Percentiles rank a stretch among this genome's conserved stretches.
Evolutionary conservation across 2,888 invertebrate species (phyloP).

Genomic region (Geotrupes spiniger): DNA sequence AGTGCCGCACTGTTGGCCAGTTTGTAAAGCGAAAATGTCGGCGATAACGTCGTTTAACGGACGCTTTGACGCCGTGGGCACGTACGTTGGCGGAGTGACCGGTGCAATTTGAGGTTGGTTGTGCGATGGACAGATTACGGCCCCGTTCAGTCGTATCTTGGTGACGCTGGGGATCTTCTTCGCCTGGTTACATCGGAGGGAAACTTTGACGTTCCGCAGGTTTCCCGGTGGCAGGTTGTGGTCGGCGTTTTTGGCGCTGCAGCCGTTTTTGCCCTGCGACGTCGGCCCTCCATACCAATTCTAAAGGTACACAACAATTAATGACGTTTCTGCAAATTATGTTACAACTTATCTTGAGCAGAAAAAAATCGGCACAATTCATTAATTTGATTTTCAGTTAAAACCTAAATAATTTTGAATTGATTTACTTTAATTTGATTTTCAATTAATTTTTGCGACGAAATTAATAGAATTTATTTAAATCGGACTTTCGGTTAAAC

Average conservation of each 20-base stretch:
- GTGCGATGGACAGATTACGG: slow-evolving; percentile 59
- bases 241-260: slow-evolving; percentile 54
- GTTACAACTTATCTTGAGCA: too few relatives aligned
- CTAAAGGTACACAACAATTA: slow-evolving; percentile 46
- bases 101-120: too few relatives aligned
- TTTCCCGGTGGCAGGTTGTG: slow-evolving; percentile 58
- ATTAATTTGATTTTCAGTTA: too few relatives aligned
- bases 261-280: slow-evolving; percentile 55
- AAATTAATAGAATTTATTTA: too few relatives aligned
- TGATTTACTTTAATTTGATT: too few relatives aligned
- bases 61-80: background rate
- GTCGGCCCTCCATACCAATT: slow-evolving; percentile 59
- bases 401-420: too few relatives aligned
- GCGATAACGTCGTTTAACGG: background rate
- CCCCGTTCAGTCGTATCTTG: slow-evolving; percentile 57
- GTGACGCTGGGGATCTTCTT: slow-evolving; percentile 53
- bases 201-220: slow-evolving; percentile 56
- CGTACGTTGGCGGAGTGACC: background rate
- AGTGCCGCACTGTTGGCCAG: slow-evolving; percentile 51
- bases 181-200: slow-evolving; percentile 57
- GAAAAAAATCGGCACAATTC: too few relatives aligned
- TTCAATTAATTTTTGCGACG: too few relatives aligned
- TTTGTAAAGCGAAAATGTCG: too few relatives aligned
- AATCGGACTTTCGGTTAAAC: too few relatives aligned
- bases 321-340: slow-evolving; percentile 5